These are phyloP conservation scores for Syrphus vitripennis DNA, from an alignment of 2,888 invertebrate species.

Conservation along the genomic window DNA sequence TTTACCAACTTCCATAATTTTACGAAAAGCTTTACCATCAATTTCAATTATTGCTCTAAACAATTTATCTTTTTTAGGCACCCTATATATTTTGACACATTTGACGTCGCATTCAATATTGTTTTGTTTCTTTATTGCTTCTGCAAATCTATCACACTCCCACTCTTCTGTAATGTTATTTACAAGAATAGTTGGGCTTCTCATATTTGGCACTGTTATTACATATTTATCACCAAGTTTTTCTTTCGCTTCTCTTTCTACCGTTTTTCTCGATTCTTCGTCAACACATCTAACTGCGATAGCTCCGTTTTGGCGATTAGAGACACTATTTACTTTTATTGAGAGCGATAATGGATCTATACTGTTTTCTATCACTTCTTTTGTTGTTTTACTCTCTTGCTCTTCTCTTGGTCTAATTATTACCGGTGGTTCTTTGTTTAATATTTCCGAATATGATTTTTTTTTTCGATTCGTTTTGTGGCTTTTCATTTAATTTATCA, in stretches of 20 bases:
- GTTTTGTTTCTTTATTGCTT: neutral
- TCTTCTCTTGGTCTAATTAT: neutral
- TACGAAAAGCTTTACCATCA: neutral
- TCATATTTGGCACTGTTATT: no score
- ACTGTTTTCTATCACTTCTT: neutral
- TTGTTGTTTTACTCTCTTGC: neutral
- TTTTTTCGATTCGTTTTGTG: no score
- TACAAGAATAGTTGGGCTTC: neutral
- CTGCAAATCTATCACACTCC: neutral
- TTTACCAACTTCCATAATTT: no score
- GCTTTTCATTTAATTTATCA: no score
- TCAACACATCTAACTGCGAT: no score
- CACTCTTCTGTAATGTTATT: neutral
- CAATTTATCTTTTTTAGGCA: neutral
- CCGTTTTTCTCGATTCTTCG: no score
- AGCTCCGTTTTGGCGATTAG: neutral
- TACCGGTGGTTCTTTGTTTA: neutral
- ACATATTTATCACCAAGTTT: no score
- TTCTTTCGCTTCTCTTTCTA: no score
- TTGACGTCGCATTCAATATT: neutral
- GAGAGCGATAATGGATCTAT: neutral
- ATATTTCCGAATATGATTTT: no score
- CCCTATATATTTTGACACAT: neutral
- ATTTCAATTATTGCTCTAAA: neutral
- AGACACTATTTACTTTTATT: neutral